phyloP scores from a whole-genome alignment of 1,140 invertebrate genomes.

The Parasteatoda tepidariorum region DNA sequence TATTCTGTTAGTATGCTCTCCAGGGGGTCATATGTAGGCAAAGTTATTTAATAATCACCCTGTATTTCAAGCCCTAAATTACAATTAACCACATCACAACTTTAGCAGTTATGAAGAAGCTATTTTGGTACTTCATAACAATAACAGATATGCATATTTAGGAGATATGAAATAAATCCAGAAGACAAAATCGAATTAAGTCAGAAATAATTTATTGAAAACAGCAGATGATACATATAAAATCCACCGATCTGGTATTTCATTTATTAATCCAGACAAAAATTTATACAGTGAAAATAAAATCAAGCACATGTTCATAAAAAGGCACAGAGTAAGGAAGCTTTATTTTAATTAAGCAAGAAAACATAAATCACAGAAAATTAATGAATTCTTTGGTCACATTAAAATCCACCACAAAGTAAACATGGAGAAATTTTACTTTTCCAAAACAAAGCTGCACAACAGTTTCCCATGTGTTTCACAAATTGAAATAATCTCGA shows the following conservation, averaged over 20 bases:
- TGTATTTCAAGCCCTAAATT: too few relatives aligned
- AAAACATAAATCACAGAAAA: slow-evolving; percentile 33
- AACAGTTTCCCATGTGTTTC: background rate
- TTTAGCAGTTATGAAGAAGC: too few relatives aligned
- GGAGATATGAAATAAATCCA: too few relatives aligned
- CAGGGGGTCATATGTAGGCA: too few relatives aligned
- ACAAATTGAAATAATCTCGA: background rate
- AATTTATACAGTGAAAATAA: slow-evolving; percentile 24
- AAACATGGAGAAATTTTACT: background rate
- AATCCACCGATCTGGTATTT: slow-evolving; percentile 17
- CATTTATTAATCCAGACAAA: background rate
- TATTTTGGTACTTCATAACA: too few relatives aligned
- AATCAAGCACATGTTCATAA: background rate
- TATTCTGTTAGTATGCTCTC: too few relatives aligned
- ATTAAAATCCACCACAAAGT: slow-evolving; percentile 11
- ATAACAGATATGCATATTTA: too few relatives aligned
- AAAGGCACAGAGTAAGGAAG: slow-evolving; percentile 24
- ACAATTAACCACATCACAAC: too few relatives aligned
- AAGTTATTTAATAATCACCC: too few relatives aligned
- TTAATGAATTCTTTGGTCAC: slow-evolving; percentile 46
- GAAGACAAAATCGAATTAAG: too few relatives aligned
- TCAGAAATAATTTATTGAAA: slow-evolving; percentile 50
- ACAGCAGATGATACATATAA: slow-evolving; percentile 38
- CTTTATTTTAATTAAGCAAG: background rate
- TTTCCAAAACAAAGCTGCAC: background rate